phyloP scores from a whole-genome alignment of 2,797 vertebrate species.

The Tolypeutes matacus region DNA sequence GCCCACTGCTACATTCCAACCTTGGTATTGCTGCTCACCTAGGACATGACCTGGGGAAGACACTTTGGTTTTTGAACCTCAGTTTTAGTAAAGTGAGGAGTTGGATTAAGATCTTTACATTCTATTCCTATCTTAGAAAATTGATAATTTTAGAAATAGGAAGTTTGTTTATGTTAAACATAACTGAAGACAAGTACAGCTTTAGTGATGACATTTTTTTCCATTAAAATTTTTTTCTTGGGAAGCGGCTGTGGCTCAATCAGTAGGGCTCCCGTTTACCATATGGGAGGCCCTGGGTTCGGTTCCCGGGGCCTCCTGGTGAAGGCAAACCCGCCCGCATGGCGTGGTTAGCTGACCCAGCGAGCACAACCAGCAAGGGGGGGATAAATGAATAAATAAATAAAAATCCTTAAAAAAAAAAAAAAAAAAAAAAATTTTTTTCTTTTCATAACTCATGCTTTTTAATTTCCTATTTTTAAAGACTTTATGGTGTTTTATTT shows the following conservation, averaged over 20 bases:
- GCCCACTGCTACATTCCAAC: background rate
- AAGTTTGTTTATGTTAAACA: background rate
- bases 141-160: background rate
- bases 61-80: constrained; percentile 28
- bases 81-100: background rate
- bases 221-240: constrained; percentile 12
- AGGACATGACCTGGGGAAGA: background rate
- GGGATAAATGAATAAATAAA: no score
- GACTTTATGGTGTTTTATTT: background rate
- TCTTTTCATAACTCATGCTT: constrained; percentile 1
- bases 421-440: no score
- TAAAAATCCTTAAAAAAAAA: no score
- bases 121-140: background rate
- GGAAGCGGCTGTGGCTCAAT: no score
- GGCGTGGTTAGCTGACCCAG: no score
- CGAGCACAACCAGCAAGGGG: no score
- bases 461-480: constrained; percentile 28
- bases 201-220: constrained; percentile 43
- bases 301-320: no score
- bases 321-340: no score
- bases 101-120: background rate
- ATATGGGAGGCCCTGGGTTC: no score
- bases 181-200: background rate
- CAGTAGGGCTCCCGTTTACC: no score
- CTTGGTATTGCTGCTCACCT: background rate